A percentile compares a stretch with the other conserved stretches of the same genome.
These are phyloP conservation scores for Parasteatoda lunata DNA, from an alignment of 2,888 invertebrate species.

Conservation along the genomic window DNA sequence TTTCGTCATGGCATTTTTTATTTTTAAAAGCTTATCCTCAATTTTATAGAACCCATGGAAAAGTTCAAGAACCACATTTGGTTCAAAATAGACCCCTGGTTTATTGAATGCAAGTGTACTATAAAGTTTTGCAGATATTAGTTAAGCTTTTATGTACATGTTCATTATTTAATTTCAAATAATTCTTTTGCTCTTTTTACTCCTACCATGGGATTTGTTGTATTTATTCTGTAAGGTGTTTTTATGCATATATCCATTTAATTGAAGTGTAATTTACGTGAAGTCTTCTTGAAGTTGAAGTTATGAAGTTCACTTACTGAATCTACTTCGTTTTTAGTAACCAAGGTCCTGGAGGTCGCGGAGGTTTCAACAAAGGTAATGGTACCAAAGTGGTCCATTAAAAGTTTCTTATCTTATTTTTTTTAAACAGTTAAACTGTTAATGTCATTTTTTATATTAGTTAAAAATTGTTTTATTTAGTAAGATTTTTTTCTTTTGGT, in stretches of 20 bases:
- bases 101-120: too few species aligned
- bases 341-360: conserved; percentile 69
- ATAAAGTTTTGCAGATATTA: too few species aligned
- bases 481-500: too few species aligned
- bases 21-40: too few species aligned
- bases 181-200: neutral
- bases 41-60: too few species aligned
- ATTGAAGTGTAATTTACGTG: conserved; percentile 39
- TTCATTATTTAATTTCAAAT: too few species aligned
- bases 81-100: too few species aligned
- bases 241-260: conserved; percentile 31
- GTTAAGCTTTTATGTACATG: too few species aligned
- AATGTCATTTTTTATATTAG: too few species aligned
- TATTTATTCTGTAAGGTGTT: conserved; percentile 57
- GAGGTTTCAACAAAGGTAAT: conserved; percentile 71
- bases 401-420: conserved; percentile 57
- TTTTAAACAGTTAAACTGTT: neutral
- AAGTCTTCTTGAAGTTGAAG: conserved; percentile 61
- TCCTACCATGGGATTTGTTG: conserved; percentile 15
- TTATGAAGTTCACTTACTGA: conserved; percentile 59
- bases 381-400: conserved; percentile 66
- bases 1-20: too few species aligned
- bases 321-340: conserved; percentile 69
- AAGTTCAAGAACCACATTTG: too few species aligned
- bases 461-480: too few species aligned